Conservation (phyloP, 1,140 invertebrate species). For the Apis cerana region DNA sequence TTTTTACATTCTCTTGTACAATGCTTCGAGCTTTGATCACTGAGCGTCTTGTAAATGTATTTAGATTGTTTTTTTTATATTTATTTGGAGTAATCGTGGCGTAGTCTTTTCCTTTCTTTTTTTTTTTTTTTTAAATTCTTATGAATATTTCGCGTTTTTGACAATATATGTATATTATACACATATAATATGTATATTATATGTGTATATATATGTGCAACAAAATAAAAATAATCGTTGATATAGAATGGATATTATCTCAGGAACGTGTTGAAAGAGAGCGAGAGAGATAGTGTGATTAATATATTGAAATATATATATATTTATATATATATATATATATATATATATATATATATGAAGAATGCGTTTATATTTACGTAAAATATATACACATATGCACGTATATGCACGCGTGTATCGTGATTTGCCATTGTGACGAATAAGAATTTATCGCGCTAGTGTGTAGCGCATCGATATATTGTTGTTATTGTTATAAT, state of each 20-base stretch:
- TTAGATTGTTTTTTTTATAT: conserved; percentile 34
- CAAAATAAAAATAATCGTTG: conserved; percentile 14
- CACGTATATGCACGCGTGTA: not conserved
- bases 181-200: not conserved
- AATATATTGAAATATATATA: conserved; percentile 42
- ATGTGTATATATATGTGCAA: not conserved
- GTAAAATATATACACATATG: not conserved
- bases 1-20: conserved; percentile 2
- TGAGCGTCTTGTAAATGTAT: conserved; percentile 16
- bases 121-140: not conserved
- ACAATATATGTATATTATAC: not conserved
- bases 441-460: conserved; percentile 10
- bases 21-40: conserved; percentile 20
- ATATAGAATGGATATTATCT: conserved; percentile 60
- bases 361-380: conserved; percentile 38
- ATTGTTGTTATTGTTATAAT: conserved; percentile 55
- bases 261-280: conserved; percentile 50
- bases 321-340: not conserved
- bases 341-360: conserved; percentile 4
- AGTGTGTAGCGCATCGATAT: conserved; percentile 21
- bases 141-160: not conserved
- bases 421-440: conserved; percentile 48
- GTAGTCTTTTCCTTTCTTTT: conserved; percentile 2
- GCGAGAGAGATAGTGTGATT: conserved; percentile 40
- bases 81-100: conserved; percentile 22